Base-by-base conservation (phyloP, 2,113 vertebrate genomes). In the Astur gentilis region DNA sequence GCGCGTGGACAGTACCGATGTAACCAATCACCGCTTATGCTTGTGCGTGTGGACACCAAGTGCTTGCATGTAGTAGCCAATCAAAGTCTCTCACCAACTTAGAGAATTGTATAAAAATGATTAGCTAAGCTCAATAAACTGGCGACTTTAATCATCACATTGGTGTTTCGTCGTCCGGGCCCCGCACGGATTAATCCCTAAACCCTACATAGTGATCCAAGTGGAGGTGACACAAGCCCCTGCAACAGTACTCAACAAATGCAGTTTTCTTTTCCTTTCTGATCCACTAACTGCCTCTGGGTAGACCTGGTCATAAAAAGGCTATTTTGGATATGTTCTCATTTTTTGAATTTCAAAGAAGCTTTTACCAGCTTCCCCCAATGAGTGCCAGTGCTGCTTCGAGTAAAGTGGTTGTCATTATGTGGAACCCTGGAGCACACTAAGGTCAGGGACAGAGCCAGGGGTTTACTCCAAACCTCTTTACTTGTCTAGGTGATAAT, bases 381-480 rank as follows among this genome's bases (percentile, higher is more conserved):
- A 1, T 42, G 42, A 73, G 14, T 29, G 31, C 3, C 60, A 77
- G 8, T 1, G 2, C 6, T 45, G 14, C 4, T 13, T 13, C 3
- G 3, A 8, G n/a, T 60, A 50, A 32, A 61, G 21, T 26, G 11
- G 4, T 47, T 72, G 57, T 26, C 4, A 22, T 54, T 36, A 31
- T 27, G 26, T 65, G 29, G 26, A 65, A 83, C 10, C 9, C 20
- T 75, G 66, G 16, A 82, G 7, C 27, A 61, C 26, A 13, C 16
- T 65, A 18, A 64, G 27, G 26, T 77, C n/a, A 50, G 32, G 6
- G 3, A 45, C 40, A 75, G 38, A 78, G 20, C 4, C 16, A 84
- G 16, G 9, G 27, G 5, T 64, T 67, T n/a, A 20, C 21, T 71
- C 75, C 36, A 47, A 36, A 36, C 11, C 7, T 32, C 18, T 72